A percentile compares a stretch with the other conserved stretches of the same genome.
Conservation (phyloP, 2,113 vertebrate genomes). For the Pyrgilauda ruficollis region DNA sequence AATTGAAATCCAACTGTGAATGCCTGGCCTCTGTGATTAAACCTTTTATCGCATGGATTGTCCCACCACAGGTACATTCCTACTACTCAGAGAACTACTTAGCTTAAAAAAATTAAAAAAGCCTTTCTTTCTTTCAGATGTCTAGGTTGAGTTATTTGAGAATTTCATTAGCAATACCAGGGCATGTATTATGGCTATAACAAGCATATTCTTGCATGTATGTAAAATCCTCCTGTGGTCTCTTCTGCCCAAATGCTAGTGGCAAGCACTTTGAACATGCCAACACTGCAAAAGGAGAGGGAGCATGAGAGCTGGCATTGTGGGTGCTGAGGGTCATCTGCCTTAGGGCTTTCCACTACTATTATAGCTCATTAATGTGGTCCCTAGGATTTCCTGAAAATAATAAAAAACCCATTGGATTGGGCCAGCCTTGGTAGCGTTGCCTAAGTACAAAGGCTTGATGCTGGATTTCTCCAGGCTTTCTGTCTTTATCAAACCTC, state of each 20-base stretch:
- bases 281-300: not conserved
- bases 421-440: not conserved
- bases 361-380: not conserved
- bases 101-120: not conserved
- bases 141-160: not conserved
- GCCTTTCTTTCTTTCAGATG: not conserved
- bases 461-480: not conserved
- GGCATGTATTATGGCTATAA: not conserved
- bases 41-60: not conserved
- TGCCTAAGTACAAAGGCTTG: not conserved
- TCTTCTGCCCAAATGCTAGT: not conserved
- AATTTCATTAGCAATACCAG: not conserved
- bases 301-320: not conserved
- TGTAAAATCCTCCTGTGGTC: not conserved
- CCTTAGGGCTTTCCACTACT: not conserved
- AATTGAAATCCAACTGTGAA: conserved; percentile 32
- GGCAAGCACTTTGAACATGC: not conserved
- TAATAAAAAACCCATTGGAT: no score
- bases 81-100: not conserved
- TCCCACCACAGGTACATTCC: not conserved
- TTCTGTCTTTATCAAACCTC: not conserved
- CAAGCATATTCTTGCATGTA: rapidly evolving
- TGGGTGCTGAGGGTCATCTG: not conserved
- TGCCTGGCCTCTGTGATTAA: conserved; percentile 25
- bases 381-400: not conserved